phyloP scores from a whole-genome alignment of 2,888 invertebrate species.

The Euzophera pinguis region DNA sequence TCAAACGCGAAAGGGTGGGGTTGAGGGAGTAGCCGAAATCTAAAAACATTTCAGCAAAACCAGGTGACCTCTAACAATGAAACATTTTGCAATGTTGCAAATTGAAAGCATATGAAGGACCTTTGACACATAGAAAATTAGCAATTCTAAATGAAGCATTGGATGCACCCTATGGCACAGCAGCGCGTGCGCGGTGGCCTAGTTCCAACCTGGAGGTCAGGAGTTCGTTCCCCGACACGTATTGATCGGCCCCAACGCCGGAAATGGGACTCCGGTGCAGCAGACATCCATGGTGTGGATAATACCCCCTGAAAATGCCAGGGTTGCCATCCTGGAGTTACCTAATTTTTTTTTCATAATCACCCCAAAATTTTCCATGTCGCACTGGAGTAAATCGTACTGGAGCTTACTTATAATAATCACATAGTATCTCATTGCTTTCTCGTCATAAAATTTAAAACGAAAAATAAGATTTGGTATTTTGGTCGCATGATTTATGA shows the following conservation, averaged over 20 bases:
- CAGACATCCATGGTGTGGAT: constrained; percentile 50
- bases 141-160: constrained; percentile 59
- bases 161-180: constrained; percentile 57
- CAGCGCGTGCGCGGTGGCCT: constrained; percentile 75
- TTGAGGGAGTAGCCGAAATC: background rate
- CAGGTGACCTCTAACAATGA: background rate
- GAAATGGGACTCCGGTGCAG: constrained; percentile 67
- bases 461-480: too few relatives aligned
- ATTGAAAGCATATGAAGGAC: background rate
- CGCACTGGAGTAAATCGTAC: too few relatives aligned
- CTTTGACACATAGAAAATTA: constrained; percentile 35
- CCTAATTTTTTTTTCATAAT: background rate
- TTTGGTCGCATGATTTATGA: too few relatives aligned
- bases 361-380: too few relatives aligned
- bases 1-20: background rate
- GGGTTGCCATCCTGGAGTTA: constrained; percentile 8
- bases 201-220: constrained; percentile 69
- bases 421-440: too few relatives aligned
- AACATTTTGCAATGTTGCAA: constrained; percentile 1
- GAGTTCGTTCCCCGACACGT: constrained; percentile 76
- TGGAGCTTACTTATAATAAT: too few relatives aligned
- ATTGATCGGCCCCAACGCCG: constrained; percentile 70
- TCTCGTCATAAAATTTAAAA: too few relatives aligned
- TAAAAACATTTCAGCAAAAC: background rate
- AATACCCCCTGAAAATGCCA: constrained; percentile 34